Percentiles rank a stretch among this genome's conserved stretches.
These are phyloP conservation scores for Tachycineta bicolor DNA, from an alignment of 2,113 vertebrate genomes.

Conservation along the genomic window DNA sequence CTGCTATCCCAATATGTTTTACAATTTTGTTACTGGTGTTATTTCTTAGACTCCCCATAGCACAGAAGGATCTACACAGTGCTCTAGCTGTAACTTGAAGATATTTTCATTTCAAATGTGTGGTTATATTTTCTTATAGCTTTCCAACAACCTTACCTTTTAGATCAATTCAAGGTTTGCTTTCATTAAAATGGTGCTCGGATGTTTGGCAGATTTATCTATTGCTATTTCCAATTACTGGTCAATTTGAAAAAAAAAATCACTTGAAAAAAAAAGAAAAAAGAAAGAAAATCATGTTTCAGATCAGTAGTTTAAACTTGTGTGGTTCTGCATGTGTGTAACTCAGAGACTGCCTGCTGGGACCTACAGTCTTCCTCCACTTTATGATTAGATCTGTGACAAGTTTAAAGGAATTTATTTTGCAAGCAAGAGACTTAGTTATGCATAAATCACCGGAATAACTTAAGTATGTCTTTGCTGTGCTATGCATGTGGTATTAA, in stretches of 20 bases:
- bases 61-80: background rate
- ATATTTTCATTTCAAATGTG: background rate
- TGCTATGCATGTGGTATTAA: background rate
- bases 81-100: background rate
- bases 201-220: background rate
- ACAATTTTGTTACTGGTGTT: background rate
- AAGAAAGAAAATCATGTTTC: background rate
- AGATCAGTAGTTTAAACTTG: background rate
- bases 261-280: background rate
- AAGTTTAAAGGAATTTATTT: background rate
- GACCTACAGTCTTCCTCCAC: background rate
- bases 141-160: background rate
- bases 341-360: background rate
- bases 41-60: background rate
- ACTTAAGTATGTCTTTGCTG: background rate
- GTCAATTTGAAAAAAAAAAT: background rate
- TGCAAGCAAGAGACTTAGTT: background rate
- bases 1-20: constrained; percentile 54
- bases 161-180: background rate
- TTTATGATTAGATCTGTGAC: background rate
- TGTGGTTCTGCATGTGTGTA: background rate
- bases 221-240: background rate
- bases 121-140: background rate
- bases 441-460: background rate
- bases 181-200: background rate